Conservation (phyloP, 2,888 invertebrate genomes). For the Peribatodes rhomboidaria region DNA sequence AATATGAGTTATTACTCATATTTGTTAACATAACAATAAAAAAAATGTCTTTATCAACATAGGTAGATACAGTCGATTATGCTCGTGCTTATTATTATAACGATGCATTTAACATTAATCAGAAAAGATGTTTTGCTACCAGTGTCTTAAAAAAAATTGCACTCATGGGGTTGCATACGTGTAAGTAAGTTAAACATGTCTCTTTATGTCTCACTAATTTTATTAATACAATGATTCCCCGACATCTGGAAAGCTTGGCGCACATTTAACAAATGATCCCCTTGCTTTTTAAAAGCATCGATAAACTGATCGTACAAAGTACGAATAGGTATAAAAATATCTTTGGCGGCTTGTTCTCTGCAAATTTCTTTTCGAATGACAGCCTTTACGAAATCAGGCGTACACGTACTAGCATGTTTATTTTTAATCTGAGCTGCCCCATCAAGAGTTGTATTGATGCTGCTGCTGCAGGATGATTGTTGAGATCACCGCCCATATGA, state of each 20-base stretch:
- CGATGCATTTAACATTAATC: too few relatives aligned
- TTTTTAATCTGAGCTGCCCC: background rate
- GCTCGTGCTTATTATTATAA: too few relatives aligned
- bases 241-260: background rate
- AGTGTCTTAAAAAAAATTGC: too few relatives aligned
- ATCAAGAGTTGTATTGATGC: background rate
- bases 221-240: background rate
- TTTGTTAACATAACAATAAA: too few relatives aligned
- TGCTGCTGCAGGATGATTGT: background rate
- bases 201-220: constrained; percentile 1
- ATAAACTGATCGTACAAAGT: background rate
- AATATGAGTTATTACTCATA: too few relatives aligned
- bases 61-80: too few relatives aligned
- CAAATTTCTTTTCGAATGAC: constrained; percentile 9
- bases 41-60: too few relatives aligned
- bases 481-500: too few relatives aligned
- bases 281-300: constrained; percentile 3
- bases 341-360: constrained; percentile 9
- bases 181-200: too few relatives aligned
- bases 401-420: constrained; percentile 1
- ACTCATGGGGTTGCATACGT: too few relatives aligned
- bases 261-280: background rate
- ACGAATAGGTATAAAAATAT: background rate
- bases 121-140: too few relatives aligned
- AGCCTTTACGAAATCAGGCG: background rate